These are phyloP conservation scores for Eupithecia subumbrata DNA, from an alignment of 2,888 invertebrate genomes.

Conservation along the genomic window DNA sequence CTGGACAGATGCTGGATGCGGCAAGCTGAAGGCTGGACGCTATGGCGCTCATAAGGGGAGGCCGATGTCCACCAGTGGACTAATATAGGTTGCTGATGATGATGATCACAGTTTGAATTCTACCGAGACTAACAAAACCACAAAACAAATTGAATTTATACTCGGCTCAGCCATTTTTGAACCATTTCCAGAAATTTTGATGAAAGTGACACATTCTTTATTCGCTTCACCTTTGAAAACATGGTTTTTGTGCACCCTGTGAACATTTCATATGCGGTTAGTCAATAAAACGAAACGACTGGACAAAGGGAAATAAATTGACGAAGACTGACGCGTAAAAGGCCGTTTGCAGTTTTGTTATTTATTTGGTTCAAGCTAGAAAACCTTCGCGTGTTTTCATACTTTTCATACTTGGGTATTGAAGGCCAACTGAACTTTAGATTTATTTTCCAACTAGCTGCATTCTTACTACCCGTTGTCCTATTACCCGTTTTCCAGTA, in stretches of 20 bases:
- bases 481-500: no score
- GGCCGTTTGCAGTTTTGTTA: background rate
- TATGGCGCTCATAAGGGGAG: no score
- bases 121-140: background rate
- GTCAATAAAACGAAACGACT: constrained; percentile 12
- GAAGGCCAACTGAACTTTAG: no score
- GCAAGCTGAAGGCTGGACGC: no score
- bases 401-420: background rate
- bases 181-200: background rate
- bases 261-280: constrained; percentile 7
- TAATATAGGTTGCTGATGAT: no score
- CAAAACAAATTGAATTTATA: background rate
- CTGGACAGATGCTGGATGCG: no score
- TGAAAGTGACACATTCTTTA: background rate
- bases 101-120: no score
- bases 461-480: no score
- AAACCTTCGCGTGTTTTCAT: background rate
- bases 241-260: background rate
- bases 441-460: no score
- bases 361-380: background rate
- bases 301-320: constrained; percentile 11
- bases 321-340: background rate
- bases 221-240: background rate
- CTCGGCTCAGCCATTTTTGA: background rate
- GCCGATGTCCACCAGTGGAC: no score